Conservation (phyloP, 2,113 vertebrate genomes). For the Phyllostomus discolor region DNA sequence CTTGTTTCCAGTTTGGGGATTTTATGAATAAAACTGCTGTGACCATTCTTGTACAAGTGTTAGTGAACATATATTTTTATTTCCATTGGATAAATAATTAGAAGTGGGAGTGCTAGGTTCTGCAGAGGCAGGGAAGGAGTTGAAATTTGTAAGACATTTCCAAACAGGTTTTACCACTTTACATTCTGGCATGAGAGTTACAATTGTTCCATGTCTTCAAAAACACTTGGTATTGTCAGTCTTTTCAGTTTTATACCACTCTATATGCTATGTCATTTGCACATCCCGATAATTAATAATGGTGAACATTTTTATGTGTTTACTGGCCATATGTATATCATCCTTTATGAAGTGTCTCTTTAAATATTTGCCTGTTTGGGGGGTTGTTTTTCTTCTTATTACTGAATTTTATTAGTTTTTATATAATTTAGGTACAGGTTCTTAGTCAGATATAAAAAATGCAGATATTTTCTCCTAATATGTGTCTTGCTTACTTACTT, state of each 20-base stretch:
- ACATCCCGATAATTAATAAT: neutral
- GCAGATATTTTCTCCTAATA: neutral
- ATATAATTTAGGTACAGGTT: neutral
- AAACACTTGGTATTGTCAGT: neutral
- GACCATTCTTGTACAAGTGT: neutral
- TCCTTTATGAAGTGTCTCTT: neutral
- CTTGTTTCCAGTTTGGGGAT: neutral
- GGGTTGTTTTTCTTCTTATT: neutral
- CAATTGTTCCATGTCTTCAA: neutral
- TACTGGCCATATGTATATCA: neutral
- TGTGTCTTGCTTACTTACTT: neutral
- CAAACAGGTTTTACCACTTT: neutral
- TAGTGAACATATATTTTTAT: neutral
- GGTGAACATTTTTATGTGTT: neutral
- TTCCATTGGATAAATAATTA: neutral
- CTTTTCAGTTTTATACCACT: neutral
- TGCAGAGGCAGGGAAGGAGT: neutral
- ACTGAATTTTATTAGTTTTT: neutral
- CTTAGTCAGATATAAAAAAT: neutral
- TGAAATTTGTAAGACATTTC: neutral
- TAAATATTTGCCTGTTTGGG: neutral
- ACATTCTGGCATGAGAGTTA: neutral
- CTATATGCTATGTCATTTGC: neutral
- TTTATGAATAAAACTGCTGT: neutral
- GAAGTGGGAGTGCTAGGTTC: neutral